phyloP scores from a whole-genome alignment of 2,113 vertebrate species.

The Penelope pileata region DNA sequence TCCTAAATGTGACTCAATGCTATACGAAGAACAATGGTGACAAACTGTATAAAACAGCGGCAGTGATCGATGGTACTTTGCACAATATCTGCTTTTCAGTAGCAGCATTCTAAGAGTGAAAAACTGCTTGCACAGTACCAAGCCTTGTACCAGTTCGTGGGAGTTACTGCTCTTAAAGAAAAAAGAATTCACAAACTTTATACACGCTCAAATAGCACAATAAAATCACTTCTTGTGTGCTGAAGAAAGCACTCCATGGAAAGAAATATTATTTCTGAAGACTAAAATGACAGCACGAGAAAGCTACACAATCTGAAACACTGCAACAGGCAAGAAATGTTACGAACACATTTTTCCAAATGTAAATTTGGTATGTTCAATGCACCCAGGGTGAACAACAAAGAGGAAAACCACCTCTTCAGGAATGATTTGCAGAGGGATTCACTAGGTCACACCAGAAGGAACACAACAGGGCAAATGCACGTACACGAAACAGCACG shows the following conservation, averaged over 20 bases:
- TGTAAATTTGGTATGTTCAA: not conserved
- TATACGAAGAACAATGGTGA: constrained; percentile 88
- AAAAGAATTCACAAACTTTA: constrained; percentile 60
- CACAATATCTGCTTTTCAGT: constrained; percentile 92
- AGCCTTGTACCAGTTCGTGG: constrained; percentile 85
- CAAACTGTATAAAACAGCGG: constrained; percentile 81
- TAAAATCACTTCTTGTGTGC: constrained; percentile 25
- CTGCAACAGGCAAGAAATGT: not conserved
- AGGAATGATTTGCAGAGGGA: rapidly evolving
- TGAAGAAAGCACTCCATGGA: not conserved
- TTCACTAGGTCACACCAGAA: not conserved
- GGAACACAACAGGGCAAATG: not conserved
- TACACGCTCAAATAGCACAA: not conserved
- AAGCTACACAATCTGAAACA: not conserved
- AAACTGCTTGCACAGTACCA: constrained; percentile 57
- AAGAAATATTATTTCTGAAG: not conserved
- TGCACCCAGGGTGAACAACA: not conserved
- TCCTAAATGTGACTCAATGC: constrained; percentile 70
- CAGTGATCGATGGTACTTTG: constrained; percentile 80
- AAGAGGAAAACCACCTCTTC: not conserved
- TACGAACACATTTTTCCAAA: not conserved
- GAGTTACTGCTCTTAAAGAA: constrained; percentile 75
- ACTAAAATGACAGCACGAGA: not conserved
- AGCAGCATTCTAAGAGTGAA: constrained; percentile 49
- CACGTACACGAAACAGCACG: rapidly evolving